Evolutionary conservation across 2,113 vertebrate genomes (phyloP).

Genomic region (Artemisiospiza belli): DNA sequence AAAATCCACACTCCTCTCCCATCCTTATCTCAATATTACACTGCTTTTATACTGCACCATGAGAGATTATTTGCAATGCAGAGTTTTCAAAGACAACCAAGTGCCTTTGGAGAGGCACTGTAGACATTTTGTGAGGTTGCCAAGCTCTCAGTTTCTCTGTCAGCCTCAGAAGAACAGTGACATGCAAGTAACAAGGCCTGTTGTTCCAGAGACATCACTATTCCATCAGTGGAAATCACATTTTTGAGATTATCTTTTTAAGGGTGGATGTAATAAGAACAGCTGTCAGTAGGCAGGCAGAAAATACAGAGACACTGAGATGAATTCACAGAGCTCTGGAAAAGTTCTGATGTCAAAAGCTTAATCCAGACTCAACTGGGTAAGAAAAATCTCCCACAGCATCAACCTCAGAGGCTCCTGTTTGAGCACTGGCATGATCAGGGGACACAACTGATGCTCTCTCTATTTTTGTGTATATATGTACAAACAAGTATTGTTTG

Average conservation of each 20-base stretch:
- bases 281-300: neutral
- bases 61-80: neutral
- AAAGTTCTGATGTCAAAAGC: neutral
- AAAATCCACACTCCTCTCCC: neutral
- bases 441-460: neutral
- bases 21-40: neutral
- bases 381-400: neutral
- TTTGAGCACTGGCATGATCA: neutral
- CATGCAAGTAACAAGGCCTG: neutral
- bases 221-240: neutral
- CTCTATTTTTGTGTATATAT: rapidly evolving
- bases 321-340: neutral
- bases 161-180: neutral
- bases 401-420: neutral
- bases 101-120: neutral
- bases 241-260: neutral
- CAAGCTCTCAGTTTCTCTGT: neutral
- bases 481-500: neutral
- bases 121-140: neutral
- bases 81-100: neutral
- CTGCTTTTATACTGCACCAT: neutral
- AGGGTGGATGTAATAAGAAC: neutral
- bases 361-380: neutral
- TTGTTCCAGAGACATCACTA: neutral
- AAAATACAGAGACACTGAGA: neutral